Percentiles rank a stretch among this genome's conserved stretches.
Conservation (phyloP, 1,140 invertebrate species). For the Akabosia matsudoensis region DNA sequence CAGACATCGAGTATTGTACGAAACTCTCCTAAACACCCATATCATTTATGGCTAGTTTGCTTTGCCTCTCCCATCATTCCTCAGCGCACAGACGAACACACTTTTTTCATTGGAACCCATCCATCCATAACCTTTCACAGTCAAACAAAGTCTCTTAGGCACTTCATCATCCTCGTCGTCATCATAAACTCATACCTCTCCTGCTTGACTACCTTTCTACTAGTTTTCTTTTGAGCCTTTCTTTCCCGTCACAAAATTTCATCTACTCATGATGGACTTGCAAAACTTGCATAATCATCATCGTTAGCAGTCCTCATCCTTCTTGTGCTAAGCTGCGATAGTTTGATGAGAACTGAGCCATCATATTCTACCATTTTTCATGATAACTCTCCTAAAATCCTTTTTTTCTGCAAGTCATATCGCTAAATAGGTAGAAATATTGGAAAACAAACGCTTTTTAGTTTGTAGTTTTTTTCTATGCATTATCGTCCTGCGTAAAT, state of each 20-base stretch:
- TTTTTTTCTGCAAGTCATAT: slow-evolving; percentile 20
- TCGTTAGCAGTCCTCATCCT: slow-evolving; percentile 1
- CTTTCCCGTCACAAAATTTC: neutral
- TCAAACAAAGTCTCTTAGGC: neutral
- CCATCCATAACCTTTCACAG: slow-evolving; percentile 21
- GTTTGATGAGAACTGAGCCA: neutral
- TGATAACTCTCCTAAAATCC: neutral
- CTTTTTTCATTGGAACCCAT: neutral
- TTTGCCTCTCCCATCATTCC: neutral
- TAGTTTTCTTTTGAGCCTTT: neutral
- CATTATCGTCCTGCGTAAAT: neutral
- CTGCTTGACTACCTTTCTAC: neutral
- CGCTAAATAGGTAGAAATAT: slow-evolving; percentile 8
- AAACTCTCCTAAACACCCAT: neutral
- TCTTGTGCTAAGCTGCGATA: too few species aligned
- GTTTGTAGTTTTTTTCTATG: neutral
- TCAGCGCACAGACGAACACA: neutral
- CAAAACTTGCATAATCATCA: slow-evolving; percentile 19
- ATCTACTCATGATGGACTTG: slow-evolving; percentile 2
- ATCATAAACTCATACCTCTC: neutral
- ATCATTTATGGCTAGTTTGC: neutral
- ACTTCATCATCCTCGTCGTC: too few species aligned
- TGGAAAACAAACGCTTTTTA: slow-evolving; percentile 10
- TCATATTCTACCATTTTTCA: neutral
- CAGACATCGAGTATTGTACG: neutral